Evolutionary conservation across 2,113 vertebrate genomes (phyloP).

Genomic region (Pituophis catenifer): DNA sequence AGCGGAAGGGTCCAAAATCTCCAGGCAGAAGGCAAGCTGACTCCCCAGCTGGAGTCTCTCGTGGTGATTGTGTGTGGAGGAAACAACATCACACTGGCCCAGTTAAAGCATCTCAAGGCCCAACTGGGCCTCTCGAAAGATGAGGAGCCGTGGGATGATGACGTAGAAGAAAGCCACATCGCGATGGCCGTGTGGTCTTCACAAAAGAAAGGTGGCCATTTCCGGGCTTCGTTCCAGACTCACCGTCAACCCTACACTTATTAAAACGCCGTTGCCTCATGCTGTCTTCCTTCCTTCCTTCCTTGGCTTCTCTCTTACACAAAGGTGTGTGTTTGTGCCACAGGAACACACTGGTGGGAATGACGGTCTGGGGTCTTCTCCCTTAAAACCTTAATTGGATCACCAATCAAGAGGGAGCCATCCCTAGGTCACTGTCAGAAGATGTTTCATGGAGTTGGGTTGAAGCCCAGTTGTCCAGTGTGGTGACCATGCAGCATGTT

Average conservation of each 20-base stretch:
- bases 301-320: background rate
- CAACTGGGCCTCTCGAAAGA: conserved; percentile 70
- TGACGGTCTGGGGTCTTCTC: background rate
- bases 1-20: conserved; percentile 69
- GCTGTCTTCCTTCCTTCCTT: too few relatives aligned
- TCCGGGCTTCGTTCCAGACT: background rate
- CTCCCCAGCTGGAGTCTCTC: conserved; percentile 62
- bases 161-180: background rate
- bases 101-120: conserved; percentile 75
- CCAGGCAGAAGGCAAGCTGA: conserved; percentile 73
- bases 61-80: conserved; percentile 84
- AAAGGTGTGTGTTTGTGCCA: background rate
- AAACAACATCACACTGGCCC: conserved; percentile 83
- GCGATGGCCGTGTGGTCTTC: background rate
- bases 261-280: background rate
- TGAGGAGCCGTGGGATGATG: background rate
- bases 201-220: background rate
- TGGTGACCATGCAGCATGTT: background rate
- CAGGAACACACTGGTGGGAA: background rate
- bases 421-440: background rate
- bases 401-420: background rate
- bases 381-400: background rate
- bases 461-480: background rate
- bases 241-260: background rate
- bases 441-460: background rate